phyloP scores from a whole-genome alignment of 2,888 invertebrate species.

The Heliconius aoede region DNA sequence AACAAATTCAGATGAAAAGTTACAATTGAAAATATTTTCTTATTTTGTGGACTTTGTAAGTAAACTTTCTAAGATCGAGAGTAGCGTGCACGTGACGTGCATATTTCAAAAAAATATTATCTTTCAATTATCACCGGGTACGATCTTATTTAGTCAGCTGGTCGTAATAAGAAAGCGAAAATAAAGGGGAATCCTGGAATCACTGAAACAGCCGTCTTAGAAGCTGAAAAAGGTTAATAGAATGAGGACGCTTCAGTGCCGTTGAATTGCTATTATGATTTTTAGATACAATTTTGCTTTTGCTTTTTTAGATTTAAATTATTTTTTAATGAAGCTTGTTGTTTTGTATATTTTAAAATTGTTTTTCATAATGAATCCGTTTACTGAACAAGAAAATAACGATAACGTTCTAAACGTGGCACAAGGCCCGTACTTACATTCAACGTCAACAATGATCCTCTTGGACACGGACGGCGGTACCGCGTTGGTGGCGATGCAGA shows the following conservation, averaged over 20 bases:
- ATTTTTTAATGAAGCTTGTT: neutral
- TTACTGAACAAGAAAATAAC: no score
- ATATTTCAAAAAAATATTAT: constrained; percentile 50
- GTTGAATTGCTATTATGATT: constrained; percentile 3
- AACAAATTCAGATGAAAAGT: neutral
- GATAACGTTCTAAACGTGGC: no score
- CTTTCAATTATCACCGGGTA: constrained; percentile 51
- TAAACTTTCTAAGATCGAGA: constrained; percentile 2
- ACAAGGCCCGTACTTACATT: constrained; percentile 92
- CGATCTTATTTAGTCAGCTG: constrained; percentile 52
- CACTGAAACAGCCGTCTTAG: neutral
- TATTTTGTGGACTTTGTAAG: neutral
- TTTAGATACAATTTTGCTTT: neutral
- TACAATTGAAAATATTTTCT: neutral
- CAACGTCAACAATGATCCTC: constrained; percentile 94
- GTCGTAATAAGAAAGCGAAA: constrained; percentile 27
- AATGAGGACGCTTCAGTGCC: constrained; percentile 33
- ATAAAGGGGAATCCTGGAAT: constrained; percentile 34
- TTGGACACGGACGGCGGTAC: constrained; percentile 96
- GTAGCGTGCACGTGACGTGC: constrained; percentile 35
- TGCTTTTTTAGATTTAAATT: neutral
- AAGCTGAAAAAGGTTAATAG: constrained; percentile 34
- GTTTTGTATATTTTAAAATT: neutral
- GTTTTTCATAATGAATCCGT: no score
- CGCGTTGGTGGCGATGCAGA: constrained; percentile 92